Base-by-base conservation (phyloP, 2,888 invertebrate genomes). In the Cataglyphis altisquamis region DNA sequence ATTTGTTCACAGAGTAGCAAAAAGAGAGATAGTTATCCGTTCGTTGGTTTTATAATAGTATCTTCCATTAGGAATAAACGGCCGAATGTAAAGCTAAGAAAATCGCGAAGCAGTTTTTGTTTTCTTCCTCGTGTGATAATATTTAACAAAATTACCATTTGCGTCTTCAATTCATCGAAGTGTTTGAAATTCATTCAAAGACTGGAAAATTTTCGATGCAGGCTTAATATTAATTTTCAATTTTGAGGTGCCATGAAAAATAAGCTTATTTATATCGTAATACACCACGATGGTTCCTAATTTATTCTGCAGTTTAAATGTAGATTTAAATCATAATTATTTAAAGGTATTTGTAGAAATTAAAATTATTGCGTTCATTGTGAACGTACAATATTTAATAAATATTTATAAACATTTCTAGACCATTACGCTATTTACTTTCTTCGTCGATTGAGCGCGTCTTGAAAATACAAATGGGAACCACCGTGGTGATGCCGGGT, bases 201-300 rank as follows among this genome's bases (percentile, higher is more conserved):
- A 21, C 32, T 68, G 12, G 3, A 32, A 29, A 67, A 41, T 48
- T 15, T 48, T 45, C 36, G 45, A 72, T 41, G 41, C 57, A 80
- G 45, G 60, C 45, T 36, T 36, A 36, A 36, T 60, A 36, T 60
- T 36, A 57, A 60, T 72, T 21, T 36, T 18, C 18, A 45, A 60
- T 80, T 68, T 57, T 39, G 70, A 77, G 29, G 25, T 45, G 52
- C 18, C 15, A 15, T 41, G 12, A 45, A 48, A 48, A n/a, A 70
- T 32, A 41, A 80, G 36, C 72, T 77, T 84, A 67, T 72, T 83
- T 29, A 64, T 81, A 45, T 63, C 70, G 36, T 78, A 52, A 84
- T 68, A 68, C 68, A 75, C 85, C 88, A 90, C 89, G 87, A 74
- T 90, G 89, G 90, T 89, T 87, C 88, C 88, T 84, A 45, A 73